Conservation (phyloP, 1,140 invertebrate species). For the Pteromalus puparum region DNA sequence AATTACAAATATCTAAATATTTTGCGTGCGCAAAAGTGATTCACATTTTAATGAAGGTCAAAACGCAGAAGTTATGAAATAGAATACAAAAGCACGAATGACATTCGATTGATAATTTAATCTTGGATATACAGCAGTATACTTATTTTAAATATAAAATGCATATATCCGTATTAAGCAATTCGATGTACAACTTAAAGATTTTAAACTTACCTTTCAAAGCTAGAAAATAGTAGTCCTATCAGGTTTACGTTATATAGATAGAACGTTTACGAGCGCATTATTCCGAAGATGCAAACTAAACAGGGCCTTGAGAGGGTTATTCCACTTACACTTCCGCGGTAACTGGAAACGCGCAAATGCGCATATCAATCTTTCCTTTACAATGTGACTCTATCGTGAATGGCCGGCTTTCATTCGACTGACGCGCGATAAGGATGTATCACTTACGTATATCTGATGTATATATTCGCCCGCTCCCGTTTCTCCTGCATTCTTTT, state of each 20-base stretch:
- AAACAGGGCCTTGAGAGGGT: slow-evolving; percentile 9
- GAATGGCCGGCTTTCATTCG: slow-evolving; percentile 36
- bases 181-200: too few species aligned
- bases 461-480: slow-evolving; percentile 19
- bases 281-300: not conserved
- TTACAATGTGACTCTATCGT: slow-evolving; percentile 23
- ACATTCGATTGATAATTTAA: too few species aligned
- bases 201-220: not conserved
- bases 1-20: too few species aligned
- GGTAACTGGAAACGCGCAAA: slow-evolving; percentile 23
- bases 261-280: not conserved
- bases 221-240: not conserved
- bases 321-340: slow-evolving; percentile 32
- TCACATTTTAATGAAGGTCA: too few species aligned
- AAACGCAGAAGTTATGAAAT: too few species aligned
- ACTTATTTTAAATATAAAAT: too few species aligned
- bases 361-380: slow-evolving; percentile 13
- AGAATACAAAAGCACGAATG: too few species aligned
- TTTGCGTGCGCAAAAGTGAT: too few species aligned
- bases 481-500: slow-evolving; percentile 41
- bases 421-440: slow-evolving; percentile 28
- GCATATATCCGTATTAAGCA: too few species aligned
- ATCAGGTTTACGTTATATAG: too few species aligned
- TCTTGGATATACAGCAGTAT: too few species aligned
- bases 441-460: slow-evolving; percentile 37